A percentile compares a stretch with the other conserved stretches of the same genome.
Evolutionary conservation across 2,113 vertebrate species (phyloP).

Genomic region (Hystrix brachyura): DNA sequence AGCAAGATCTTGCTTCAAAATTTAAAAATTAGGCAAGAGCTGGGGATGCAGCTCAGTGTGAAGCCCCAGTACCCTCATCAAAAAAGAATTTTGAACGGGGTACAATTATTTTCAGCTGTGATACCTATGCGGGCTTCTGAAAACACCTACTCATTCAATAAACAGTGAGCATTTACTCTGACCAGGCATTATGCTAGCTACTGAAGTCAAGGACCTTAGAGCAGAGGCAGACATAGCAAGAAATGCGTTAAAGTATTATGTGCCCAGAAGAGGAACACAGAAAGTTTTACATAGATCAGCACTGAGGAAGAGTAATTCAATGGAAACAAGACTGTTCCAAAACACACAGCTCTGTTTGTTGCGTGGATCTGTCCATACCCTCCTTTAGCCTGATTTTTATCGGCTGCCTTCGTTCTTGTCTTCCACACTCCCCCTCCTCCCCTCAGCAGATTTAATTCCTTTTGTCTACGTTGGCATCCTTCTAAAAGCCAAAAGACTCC

Average conservation of each 20-base stretch:
- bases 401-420: not conserved
- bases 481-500: constrained; percentile 20
- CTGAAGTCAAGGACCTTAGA: not conserved
- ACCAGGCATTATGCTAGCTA: not conserved
- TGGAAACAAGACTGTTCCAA: not conserved
- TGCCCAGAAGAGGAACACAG: not conserved
- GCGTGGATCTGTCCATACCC: not conserved
- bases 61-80: not conserved
- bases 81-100: not conserved
- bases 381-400: not conserved
- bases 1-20: not conserved
- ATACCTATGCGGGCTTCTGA: constrained; percentile 43
- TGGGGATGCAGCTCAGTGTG: not conserved
- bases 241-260: constrained; percentile 27
- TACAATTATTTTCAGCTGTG: constrained; percentile 52
- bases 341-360: not conserved
- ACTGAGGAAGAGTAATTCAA: not conserved
- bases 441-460: not conserved
- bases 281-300: not conserved
- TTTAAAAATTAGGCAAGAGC: not conserved
- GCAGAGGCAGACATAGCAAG: not conserved
- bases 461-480: constrained; percentile 21
- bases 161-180: not conserved
- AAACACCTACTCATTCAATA: constrained; percentile 34
- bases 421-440: not conserved